Base-by-base conservation (phyloP, 2,113 vertebrate genomes). In the Furnarius figulus region DNA sequence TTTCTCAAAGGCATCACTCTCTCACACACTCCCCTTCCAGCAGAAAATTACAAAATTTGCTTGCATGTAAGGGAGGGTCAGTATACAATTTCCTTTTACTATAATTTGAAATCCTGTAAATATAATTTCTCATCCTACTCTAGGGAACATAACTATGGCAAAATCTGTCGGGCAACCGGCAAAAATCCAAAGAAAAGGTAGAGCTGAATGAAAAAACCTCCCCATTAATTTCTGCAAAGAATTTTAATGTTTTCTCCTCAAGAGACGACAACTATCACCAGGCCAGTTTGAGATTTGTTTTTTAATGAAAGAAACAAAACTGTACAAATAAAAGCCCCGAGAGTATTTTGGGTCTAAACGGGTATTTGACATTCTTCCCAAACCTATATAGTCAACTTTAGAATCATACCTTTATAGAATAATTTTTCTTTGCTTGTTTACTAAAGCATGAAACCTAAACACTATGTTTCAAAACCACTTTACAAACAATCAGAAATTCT, bases 1-100 rank as follows among this genome's bases (percentile, higher is more conserved):
- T 96, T 96, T 95, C 95, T 95, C 72, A 89, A 91, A 97, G 87
- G 76, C 74, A 85, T 76, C 40, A 58, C 55, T 66, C 58, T 82
- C 73, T 59, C 44, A 84, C 65, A 87, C 12, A 39, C 22, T 89
- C 74, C 42, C 27, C 88, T 97, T 93, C 86, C 88, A 96, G 40
- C 44, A 87, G 58, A 96, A 97, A 94, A 97, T 97, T 92, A 85
- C 87, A 92, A 40, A 75, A 96, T 90, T 97, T 97, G 82, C 93
- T 93, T 68, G 62, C 76, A 71, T n/a, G 22, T 92, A 90, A 96
- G 90, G 81, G 96, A 95, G 91, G 93, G 94, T 87, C 88, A 96
- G 90, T 78, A 5, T 85, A 93, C 91, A 97, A 97, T 97, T 98
- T 98, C 94, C 97, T 98, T 87, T 97, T 81, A 75, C 93, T 94